phyloP scores from a whole-genome alignment of 2,797 vertebrate genomes.

The Myotis daubentonii region DNA sequence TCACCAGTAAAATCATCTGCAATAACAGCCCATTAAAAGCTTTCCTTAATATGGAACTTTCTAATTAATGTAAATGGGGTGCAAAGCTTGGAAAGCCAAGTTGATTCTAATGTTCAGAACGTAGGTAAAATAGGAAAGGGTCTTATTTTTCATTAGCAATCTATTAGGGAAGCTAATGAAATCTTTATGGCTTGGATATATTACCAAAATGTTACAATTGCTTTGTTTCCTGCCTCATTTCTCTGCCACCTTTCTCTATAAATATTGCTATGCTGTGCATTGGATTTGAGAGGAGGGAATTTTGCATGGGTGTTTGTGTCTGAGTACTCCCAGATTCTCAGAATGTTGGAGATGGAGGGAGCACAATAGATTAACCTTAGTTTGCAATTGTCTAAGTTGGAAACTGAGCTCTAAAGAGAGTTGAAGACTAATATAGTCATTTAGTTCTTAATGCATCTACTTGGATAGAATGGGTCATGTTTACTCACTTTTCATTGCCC shows the following conservation, averaged over 20 bases:
- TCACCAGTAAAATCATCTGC: constrained; percentile 85
- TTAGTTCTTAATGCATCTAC: neutral
- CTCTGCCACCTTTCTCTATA: constrained; percentile 70
- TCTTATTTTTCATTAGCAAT: constrained; percentile 87
- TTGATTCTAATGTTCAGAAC: constrained; percentile 86
- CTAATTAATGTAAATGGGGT: constrained; percentile 89
- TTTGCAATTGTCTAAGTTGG: neutral
- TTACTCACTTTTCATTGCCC: neutral
- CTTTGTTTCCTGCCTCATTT: constrained; percentile 83
- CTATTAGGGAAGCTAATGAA: constrained; percentile 88
- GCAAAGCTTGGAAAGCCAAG: constrained; percentile 85
- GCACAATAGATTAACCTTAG: neutral
- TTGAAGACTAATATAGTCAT: neutral
- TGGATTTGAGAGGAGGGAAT: constrained; percentile 55
- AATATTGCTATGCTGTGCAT: constrained; percentile 57
- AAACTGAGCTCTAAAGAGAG: neutral
- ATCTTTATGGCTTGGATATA: constrained; percentile 85
- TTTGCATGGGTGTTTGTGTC: constrained; percentile 40
- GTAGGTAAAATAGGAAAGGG: constrained; percentile 84
- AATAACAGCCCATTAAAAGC: constrained; percentile 89
- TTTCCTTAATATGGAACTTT: constrained; percentile 87
- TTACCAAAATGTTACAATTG: constrained; percentile 81
- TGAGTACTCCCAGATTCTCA: neutral
- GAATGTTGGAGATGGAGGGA: neutral
- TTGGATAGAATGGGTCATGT: neutral